Evolutionary conservation across 2,797 vertebrate genomes (phyloP).

Genomic region (Muscicapa striata): DNA sequence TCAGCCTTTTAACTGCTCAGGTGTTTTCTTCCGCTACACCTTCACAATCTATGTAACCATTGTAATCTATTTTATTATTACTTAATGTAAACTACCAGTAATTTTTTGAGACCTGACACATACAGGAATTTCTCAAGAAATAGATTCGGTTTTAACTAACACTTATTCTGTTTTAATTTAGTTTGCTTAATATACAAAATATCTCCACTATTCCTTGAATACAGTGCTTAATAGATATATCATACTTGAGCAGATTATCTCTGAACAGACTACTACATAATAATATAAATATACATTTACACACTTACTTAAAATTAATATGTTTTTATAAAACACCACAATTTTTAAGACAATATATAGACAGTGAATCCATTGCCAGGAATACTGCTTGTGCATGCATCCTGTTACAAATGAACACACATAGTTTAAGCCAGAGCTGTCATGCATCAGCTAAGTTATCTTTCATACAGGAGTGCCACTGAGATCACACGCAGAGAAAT

Average conservation of each 20-base stretch:
- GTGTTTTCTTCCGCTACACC: background rate
- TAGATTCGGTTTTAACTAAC: background rate
- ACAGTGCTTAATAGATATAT: background rate
- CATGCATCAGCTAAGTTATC: background rate
- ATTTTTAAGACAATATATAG: background rate
- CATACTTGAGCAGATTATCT: background rate
- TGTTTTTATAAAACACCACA: background rate
- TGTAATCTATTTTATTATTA: background rate
- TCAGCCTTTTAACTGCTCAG: background rate
- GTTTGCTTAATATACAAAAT: background rate
- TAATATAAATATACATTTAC: background rate
- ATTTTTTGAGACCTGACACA: background rate
- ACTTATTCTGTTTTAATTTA: background rate
- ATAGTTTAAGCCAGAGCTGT: background rate
- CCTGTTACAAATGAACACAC: background rate
- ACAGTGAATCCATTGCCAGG: background rate
- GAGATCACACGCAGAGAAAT: constrained; percentile 71
- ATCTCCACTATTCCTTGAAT: background rate
- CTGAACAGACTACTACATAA: background rate
- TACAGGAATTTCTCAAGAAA: background rate
- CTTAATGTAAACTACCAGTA: background rate
- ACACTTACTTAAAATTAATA: background rate
- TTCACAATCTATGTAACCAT: background rate
- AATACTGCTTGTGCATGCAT: constrained; percentile 7
- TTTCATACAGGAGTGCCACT: constrained; percentile 41